Percentiles rank a stretch among this genome's conserved stretches.
These are phyloP conservation scores for Tragelaphus strepsiceros DNA, from an alignment of 2,113 vertebrate species.

Conservation along the genomic window DNA sequence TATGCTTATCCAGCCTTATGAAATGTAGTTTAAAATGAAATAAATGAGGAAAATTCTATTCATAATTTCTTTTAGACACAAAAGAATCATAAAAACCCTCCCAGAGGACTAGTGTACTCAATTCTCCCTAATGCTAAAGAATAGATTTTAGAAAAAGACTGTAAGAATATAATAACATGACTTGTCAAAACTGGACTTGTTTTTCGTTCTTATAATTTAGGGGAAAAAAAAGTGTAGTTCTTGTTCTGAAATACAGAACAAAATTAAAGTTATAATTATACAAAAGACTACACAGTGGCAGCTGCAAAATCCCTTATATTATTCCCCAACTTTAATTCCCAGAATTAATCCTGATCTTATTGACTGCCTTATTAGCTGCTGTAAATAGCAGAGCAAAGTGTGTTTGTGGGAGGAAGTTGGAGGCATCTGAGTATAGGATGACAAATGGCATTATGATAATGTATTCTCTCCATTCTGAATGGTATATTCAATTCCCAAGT, in stretches of 20 bases:
- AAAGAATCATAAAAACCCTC: constrained; percentile 48
- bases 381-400: constrained; percentile 56
- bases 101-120: constrained; percentile 22
- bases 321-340: constrained; percentile 9
- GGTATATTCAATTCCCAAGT: neutral
- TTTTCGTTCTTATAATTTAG: constrained; percentile 57
- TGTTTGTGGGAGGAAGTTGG: constrained; percentile 25
- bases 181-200: neutral
- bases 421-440: neutral
- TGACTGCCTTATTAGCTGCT: constrained; percentile 61
- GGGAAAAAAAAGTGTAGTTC: neutral
- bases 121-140: constrained; percentile 44
- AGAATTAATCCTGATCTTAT: constrained; percentile 50
- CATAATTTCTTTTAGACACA: constrained; percentile 62
- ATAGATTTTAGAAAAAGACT: constrained; percentile 25
- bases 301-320: constrained; percentile 52
- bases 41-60: constrained; percentile 40
- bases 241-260: constrained; percentile 50
- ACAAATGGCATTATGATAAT: constrained; percentile 16
- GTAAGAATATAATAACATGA: constrained; percentile 60
- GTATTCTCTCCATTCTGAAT: neutral
- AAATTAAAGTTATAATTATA: constrained; percentile 58
- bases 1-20: constrained; percentile 41
- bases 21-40: constrained; percentile 58
- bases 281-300: constrained; percentile 44